Percentiles rank a stretch among this genome's conserved stretches.
These are phyloP conservation scores for Ibycter americanus DNA, from an alignment of 2,797 vertebrate species.

Conservation along the genomic window DNA sequence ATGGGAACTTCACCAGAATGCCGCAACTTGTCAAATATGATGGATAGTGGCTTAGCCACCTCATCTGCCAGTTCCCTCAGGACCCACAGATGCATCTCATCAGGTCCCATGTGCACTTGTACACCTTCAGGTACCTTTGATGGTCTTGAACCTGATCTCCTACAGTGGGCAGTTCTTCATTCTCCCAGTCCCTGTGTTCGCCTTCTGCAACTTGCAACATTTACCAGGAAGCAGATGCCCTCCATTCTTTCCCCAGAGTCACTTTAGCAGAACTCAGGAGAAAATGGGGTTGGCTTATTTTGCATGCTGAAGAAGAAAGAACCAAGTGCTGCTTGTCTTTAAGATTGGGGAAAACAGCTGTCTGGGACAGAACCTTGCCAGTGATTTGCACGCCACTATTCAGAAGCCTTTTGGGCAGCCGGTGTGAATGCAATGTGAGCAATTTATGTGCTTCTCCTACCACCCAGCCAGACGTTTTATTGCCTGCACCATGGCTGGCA, in stretches of 20 bases:
- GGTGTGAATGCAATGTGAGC: background rate
- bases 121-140: no score
- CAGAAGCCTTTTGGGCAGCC: background rate
- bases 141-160: no score
- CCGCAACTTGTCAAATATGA: no score
- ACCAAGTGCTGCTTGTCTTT: background rate
- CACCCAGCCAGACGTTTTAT: background rate
- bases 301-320: background rate
- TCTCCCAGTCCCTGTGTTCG: no score
- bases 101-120: no score
- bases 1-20: no score
- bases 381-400: background rate
- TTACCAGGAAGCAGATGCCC: background rate
- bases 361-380: background rate
- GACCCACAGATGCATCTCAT: no score
- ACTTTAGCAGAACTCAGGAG: background rate
- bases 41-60: no score
- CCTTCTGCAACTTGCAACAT: no score
- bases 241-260: background rate
- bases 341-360: background rate
- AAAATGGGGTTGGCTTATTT: background rate
- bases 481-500: background rate
- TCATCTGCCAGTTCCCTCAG: no score
- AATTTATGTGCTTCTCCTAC: constrained; percentile 17
- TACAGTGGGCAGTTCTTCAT: no score